Conservation (phyloP, 2,113 vertebrate species). For the Apeltes quadracus region DNA sequence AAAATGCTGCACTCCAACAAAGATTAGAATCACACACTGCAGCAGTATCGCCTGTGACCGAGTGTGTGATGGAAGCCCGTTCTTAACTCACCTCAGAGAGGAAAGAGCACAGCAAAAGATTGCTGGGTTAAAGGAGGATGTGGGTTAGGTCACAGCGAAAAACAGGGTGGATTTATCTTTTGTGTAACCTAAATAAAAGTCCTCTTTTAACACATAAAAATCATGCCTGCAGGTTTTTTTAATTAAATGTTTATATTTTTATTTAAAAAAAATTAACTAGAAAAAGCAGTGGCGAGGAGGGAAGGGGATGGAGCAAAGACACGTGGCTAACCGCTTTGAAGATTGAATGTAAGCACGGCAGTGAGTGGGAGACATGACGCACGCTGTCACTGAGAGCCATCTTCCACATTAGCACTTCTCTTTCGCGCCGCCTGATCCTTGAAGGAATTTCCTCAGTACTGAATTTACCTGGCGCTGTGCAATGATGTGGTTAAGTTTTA, state of each 20-base stretch:
- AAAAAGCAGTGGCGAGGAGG: constrained; percentile 28
- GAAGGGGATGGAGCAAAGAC: constrained; percentile 15
- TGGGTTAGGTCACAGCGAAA: neutral
- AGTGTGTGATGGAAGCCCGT: neutral
- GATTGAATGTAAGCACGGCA: constrained; percentile 41
- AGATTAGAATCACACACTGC: constrained; percentile 26
- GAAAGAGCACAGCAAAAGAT: neutral
- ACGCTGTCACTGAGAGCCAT: constrained; percentile 57
- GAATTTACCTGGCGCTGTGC: constrained; percentile 15
- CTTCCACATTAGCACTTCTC: constrained; percentile 54
- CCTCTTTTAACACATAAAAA: constrained; percentile 64
- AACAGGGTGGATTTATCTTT: constrained; percentile 34
- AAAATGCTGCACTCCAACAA: neutral
- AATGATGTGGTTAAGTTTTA: constrained; percentile 20
- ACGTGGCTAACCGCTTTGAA: constrained; percentile 29
- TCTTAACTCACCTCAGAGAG: constrained; percentile 8
- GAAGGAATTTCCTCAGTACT: constrained; percentile 45
- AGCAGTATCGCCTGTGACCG: neutral
- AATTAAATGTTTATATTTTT: constrained; percentile 69
- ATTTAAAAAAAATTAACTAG: constrained; percentile 67
- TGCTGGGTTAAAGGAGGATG: neutral
- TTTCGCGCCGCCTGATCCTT: constrained; percentile 35
- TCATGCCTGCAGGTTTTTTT: constrained; percentile 59
- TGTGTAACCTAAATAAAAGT: constrained; percentile 53
- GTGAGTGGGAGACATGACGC: constrained; percentile 48